Conservation (phyloP, 2,888 invertebrate genomes). For the Rhamphomyia laevipes region DNA sequence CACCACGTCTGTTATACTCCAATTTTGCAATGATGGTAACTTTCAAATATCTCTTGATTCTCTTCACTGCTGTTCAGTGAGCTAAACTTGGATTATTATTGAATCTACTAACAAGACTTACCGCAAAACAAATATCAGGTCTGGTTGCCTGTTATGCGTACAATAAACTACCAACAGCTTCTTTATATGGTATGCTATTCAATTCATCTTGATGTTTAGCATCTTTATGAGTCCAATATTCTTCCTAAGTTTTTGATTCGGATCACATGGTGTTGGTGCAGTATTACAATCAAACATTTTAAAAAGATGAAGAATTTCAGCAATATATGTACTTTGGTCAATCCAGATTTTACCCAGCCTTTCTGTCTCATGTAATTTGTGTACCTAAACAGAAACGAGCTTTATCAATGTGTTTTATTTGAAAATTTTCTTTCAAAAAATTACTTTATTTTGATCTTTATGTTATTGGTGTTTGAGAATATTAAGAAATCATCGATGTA, state of each 20-base stretch:
- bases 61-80: slow-evolving; percentile 16
- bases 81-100: slow-evolving; percentile 11
- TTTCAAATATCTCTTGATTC: slow-evolving; percentile 11
- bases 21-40: slow-evolving; percentile 5
- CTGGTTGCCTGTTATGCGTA: slow-evolving; percentile 13
- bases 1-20: neutral
- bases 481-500: neutral
- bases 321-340: neutral
- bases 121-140: no score
- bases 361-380: neutral
- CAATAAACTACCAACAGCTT: slow-evolving; percentile 12
- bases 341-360: neutral
- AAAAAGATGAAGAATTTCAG: no score
- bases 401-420: no score
- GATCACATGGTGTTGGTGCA: no score
- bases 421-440: no score
- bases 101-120: no score
- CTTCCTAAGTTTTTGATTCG: neutral
- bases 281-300: no score
- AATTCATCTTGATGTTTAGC: neutral
- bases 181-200: slow-evolving; percentile 11
- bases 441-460: no score
- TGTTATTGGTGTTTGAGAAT: no score
- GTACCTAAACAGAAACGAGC: no score
- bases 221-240: neutral